Evolutionary conservation across 1,140 invertebrate genomes (phyloP).

Genomic region (Hormaphis cornu): DNA sequence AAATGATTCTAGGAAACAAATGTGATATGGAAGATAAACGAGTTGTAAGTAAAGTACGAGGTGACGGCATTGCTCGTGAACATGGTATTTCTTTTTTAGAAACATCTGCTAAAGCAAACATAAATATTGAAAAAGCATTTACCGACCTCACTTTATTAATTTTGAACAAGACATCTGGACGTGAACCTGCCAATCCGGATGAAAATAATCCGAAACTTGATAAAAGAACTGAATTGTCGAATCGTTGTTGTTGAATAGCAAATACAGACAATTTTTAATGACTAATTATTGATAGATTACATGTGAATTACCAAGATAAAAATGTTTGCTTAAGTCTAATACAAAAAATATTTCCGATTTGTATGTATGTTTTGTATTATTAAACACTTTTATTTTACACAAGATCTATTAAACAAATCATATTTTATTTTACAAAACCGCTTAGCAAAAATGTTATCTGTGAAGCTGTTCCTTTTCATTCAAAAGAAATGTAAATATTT

Average conservation of each 20-base stretch:
- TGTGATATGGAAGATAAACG: constrained; percentile 98
- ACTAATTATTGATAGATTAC: constrained; percentile 12
- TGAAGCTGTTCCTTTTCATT: constrained; percentile 25
- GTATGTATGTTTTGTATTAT: not conserved
- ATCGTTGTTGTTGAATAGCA: constrained; percentile 36
- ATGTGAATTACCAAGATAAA: constrained; percentile 1
- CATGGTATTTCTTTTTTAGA: constrained; percentile 97
- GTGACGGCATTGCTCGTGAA: constrained; percentile 92
- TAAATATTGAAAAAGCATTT: constrained; percentile 96
- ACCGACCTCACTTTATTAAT: constrained; percentile 94
- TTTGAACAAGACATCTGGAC: constrained; percentile 69
- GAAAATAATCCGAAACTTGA: constrained; percentile 50
- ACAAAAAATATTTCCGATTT: not conserved
- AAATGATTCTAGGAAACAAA: constrained; percentile 99
- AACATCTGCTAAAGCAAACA: constrained; percentile 95
- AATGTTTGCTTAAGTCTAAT: not conserved
- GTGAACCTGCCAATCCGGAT: constrained; percentile 56
- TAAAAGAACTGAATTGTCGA: constrained; percentile 34
- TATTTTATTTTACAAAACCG: not conserved
- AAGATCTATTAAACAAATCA: not conserved
- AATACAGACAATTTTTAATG: constrained; percentile 26
- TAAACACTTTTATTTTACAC: not conserved
- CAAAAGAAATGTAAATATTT: constrained; percentile 33
- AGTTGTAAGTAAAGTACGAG: constrained; percentile 79
- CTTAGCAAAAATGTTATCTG: constrained; percentile 18